Conservation (phyloP, 2,797 vertebrate species). For the Semotilus atromaculatus region DNA sequence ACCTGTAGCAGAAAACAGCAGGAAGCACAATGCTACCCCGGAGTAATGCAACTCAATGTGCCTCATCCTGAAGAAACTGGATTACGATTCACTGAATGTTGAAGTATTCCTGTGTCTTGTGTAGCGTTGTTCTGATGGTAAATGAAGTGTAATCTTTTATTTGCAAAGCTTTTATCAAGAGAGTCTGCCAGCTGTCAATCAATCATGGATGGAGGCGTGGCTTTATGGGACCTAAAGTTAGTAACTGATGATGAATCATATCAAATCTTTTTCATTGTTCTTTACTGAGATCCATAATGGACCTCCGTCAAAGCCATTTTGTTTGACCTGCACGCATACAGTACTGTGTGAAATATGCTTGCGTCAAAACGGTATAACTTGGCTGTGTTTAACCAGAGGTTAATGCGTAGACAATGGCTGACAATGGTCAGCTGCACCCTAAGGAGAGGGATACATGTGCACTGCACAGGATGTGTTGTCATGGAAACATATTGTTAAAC, state of each 20-base stretch:
- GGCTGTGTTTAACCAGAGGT: slow-evolving; percentile 31
- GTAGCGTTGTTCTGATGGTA: neutral
- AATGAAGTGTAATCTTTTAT: neutral
- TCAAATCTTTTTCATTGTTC: neutral
- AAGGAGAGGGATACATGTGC: neutral
- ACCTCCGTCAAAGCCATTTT: slow-evolving; percentile 19
- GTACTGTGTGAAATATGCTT: slow-evolving; percentile 44
- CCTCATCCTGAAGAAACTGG: slow-evolving; percentile 24
- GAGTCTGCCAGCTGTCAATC: neutral
- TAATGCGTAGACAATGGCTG: slow-evolving; percentile 24
- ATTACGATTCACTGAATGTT: neutral
- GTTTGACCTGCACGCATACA: slow-evolving; percentile 40
- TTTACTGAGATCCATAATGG: slow-evolving; percentile 22
- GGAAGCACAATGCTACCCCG: neutral
- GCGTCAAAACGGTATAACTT: slow-evolving; percentile 2
- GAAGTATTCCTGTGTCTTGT: neutral
- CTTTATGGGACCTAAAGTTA: slow-evolving; percentile 53
- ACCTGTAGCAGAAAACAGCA: slow-evolving; percentile 32
- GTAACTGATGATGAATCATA: slow-evolving; percentile 31
- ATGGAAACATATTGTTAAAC: slow-evolving; percentile 22
- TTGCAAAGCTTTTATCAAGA: slow-evolving; percentile 24
- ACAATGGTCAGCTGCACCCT: slow-evolving; percentile 49
- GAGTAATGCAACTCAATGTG: neutral
- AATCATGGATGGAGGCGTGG: slow-evolving; percentile 4
- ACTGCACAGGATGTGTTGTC: slow-evolving; percentile 47